Conservation (phyloP, 1,140 invertebrate genomes). For the Chymomyza costata region DNA sequence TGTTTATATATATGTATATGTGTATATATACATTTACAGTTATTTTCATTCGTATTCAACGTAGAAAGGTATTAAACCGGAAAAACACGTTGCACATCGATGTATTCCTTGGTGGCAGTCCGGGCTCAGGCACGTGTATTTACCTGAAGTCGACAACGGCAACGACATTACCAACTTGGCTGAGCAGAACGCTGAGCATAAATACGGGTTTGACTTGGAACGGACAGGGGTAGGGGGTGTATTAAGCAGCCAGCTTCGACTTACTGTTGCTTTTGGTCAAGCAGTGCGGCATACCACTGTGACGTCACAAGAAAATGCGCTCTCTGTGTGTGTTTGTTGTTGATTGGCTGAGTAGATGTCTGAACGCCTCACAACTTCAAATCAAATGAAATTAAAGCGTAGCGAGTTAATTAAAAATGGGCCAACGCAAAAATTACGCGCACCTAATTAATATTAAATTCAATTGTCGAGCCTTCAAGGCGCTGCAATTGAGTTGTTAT, state of each 20-base stretch:
- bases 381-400: constrained; percentile 45
- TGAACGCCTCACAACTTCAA: too few species aligned
- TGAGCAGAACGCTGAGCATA: too few species aligned
- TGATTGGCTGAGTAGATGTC: too few species aligned
- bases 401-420: constrained; percentile 55
- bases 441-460: constrained; percentile 71
- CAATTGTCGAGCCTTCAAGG: constrained; percentile 37
- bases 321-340: too few species aligned
- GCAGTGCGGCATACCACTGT: too few species aligned
- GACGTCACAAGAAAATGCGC: too few species aligned
- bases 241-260: too few species aligned
- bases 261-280: too few species aligned
- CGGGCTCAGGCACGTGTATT: constrained; percentile 48
- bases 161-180: constrained; percentile 9
- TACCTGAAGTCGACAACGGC: constrained; percentile 42
- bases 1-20: constrained; percentile 19
- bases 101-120: constrained; percentile 31
- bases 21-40: constrained; percentile 45
- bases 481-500: constrained; percentile 58
- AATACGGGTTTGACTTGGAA: too few species aligned
- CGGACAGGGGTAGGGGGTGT: too few species aligned
- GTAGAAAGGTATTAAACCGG: constrained; percentile 67
- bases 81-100: constrained; percentile 71
- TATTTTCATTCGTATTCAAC: constrained; percentile 67
- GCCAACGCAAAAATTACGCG: constrained; percentile 53